Conservation (phyloP, 2,113 vertebrate species). For the Ifrita kowaldi region DNA sequence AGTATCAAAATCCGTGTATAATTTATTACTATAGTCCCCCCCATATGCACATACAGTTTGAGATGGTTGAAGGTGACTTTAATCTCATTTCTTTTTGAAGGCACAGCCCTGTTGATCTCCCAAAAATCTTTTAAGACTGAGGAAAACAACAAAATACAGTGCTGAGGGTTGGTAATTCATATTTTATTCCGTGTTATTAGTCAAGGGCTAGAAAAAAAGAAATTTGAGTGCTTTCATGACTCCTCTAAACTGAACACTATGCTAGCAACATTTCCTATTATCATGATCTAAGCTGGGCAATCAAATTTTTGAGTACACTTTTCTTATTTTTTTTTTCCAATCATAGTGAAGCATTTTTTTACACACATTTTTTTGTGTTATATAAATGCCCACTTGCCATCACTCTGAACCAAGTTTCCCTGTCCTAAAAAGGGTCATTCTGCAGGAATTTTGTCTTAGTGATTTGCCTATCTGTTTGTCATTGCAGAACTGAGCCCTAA, state of each 20-base stretch:
- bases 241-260: background rate
- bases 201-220: background rate
- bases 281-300: background rate
- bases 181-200: background rate
- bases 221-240: background rate
- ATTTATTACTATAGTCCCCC: background rate
- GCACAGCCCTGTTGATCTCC: background rate
- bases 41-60: too few species aligned
- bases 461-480: background rate
- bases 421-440: background rate
- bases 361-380: background rate
- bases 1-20: background rate
- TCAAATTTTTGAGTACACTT: background rate
- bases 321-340: background rate
- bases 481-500: background rate
- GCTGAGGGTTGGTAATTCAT: background rate
- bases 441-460: background rate
- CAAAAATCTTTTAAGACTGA: background rate
- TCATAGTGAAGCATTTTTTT: background rate
- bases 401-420: background rate
- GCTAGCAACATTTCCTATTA: background rate
- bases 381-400: background rate
- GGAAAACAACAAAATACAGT: background rate
- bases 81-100: background rate
- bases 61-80: background rate